Evolutionary conservation across 1,140 invertebrate species (phyloP).

Genomic region (Battus philenor): DNA sequence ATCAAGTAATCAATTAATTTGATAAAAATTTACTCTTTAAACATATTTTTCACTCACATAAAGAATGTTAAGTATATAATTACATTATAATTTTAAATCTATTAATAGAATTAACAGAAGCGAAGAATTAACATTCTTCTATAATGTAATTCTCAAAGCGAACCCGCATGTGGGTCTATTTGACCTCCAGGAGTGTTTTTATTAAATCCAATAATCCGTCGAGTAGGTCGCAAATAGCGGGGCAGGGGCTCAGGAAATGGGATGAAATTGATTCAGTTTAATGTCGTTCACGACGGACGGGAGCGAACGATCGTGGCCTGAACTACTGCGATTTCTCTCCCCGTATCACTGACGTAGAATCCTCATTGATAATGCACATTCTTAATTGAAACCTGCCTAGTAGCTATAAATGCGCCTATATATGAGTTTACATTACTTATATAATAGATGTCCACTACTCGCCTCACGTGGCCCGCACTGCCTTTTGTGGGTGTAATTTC

Average conservation of each 20-base stretch:
- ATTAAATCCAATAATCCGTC: constrained; percentile 56
- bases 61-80: no score
- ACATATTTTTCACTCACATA: no score
- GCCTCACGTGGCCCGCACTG: neutral
- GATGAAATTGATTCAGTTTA: constrained; percentile 65
- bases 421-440: neutral
- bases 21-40: no score
- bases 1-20: no score
- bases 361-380: neutral
- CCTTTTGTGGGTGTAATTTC: no score
- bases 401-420: neutral
- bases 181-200: constrained; percentile 48
- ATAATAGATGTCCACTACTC: neutral
- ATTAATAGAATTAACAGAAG: no score
- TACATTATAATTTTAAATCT: no score
- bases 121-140: neutral
- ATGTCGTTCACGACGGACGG: constrained; percentile 33
- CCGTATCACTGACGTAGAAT: neutral
- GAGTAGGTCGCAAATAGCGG: constrained; percentile 46
- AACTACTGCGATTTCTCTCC: constrained; percentile 1
- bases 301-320: constrained; percentile 6
- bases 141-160: constrained; percentile 2
- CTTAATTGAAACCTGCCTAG: neutral
- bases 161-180: constrained; percentile 32
- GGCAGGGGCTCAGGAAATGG: constrained; percentile 61